Conservation (phyloP, 2,888 invertebrate genomes). For the Chloroclystis v-ata region DNA sequence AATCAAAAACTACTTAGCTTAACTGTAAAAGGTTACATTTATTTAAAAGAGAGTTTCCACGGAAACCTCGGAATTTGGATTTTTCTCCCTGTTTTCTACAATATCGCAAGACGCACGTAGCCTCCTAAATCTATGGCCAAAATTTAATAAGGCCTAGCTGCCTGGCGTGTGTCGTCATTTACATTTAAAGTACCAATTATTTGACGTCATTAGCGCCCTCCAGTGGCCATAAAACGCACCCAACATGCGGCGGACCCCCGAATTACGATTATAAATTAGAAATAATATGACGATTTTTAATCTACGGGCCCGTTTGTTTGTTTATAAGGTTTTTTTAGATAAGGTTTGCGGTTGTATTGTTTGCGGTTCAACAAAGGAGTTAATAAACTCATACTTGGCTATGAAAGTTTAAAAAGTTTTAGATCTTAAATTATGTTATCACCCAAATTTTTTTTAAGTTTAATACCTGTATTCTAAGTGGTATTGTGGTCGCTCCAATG, state of each 20-base stretch:
- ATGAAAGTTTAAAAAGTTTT: too few species aligned
- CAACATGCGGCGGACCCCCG: slow-evolving; percentile 55
- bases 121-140: slow-evolving; percentile 43
- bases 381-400: too few species aligned
- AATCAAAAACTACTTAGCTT: too few species aligned
- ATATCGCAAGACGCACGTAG: slow-evolving; percentile 19
- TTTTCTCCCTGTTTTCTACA: slow-evolving; percentile 9
- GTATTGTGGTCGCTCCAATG: too few species aligned
- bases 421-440: too few species aligned
- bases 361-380: too few species aligned
- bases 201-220: slow-evolving; percentile 76
- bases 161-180: slow-evolving; percentile 71
- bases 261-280: slow-evolving; percentile 68
- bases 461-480: too few species aligned
- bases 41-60: too few species aligned
- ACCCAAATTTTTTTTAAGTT: too few species aligned
- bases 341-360: slow-evolving; percentile 1
- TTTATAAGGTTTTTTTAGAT: slow-evolving; percentile 4
- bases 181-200: slow-evolving; percentile 78
- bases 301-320: slow-evolving; percentile 39
- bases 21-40: too few species aligned
- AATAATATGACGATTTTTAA: slow-evolving; percentile 67
- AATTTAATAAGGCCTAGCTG: slow-evolving; percentile 68
- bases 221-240: slow-evolving; percentile 73
- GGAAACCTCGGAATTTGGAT: too few species aligned